Conservation (phyloP, 2,888 invertebrate genomes). For the Charanyca ferruginea region DNA sequence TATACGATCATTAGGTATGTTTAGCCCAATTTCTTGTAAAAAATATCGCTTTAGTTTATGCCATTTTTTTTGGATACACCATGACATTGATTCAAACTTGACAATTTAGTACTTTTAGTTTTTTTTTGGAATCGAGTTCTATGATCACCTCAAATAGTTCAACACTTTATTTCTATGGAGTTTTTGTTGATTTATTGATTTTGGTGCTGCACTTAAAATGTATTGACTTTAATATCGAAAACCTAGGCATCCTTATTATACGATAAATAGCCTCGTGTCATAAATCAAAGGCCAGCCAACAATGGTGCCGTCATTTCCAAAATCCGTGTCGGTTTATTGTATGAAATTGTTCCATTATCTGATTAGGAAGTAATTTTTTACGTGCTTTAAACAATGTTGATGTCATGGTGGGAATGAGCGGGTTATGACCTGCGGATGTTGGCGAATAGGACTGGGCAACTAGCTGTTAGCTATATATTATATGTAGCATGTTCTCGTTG, state of each 20-base stretch:
- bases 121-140: conserved; percentile 20
- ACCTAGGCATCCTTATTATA: conserved; percentile 38
- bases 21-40: conserved; percentile 29
- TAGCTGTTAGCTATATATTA: conserved; percentile 14
- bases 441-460: conserved; percentile 27
- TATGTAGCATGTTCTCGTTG: neutral
- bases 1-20: conserved; percentile 47
- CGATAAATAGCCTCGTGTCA: conserved; percentile 54
- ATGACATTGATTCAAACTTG: conserved; percentile 62
- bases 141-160: neutral
- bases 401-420: conserved; percentile 69
- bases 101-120: conserved; percentile 44
- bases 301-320: conserved; percentile 57
- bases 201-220: neutral
- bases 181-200: conserved; percentile 9
- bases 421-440: conserved; percentile 67
- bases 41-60: conserved; percentile 29
- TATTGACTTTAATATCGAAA: neutral
- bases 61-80: conserved; percentile 50
- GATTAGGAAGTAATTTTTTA: conserved; percentile 86
- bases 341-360: conserved; percentile 74
- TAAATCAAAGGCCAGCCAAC: conserved; percentile 61
- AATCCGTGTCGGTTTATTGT: conserved; percentile 64
- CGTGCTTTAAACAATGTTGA: conserved; percentile 71
- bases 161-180: neutral